Base-by-base conservation (phyloP, 2,888 invertebrate species). In the Pilophorus perplexus region DNA sequence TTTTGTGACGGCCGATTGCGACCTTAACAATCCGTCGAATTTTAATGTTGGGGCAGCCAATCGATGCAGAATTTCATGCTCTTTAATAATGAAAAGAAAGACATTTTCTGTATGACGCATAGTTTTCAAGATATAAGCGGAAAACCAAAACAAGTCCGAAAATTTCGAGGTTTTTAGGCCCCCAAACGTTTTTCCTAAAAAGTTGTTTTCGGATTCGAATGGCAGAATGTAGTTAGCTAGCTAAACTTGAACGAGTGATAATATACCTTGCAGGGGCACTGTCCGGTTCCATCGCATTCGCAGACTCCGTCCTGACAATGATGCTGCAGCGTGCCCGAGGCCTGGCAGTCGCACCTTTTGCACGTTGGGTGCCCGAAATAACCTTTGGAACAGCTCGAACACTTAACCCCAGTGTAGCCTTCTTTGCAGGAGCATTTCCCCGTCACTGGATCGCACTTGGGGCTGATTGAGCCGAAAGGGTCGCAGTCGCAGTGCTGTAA, bases 251-350 rank as follows among this genome's bases (percentile, higher is more conserved):
- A 44, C n/a, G n/a, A n/a, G n/a, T n/a, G n/a, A n/a, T n/a, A n/a
- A n/a, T 22, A 25, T 60, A 89, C 90, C 83, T 93, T 95, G 80
- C 95, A 96, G n/a, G 86, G 86, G 76, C 95, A 96, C 72, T 87
- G 85, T 0, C 95, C 95, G 57, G 78, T 78, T 0, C 84, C 52
- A 72, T 87, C 84, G 73, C 91, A 92, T 79, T 74, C 93, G 93
- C 3, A 83, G 74, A 0, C 83, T 83, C 64, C 98, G 95, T 71
- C 88, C 83, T 3, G 70, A 62, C 74, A 74, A 25, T 72, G 71
- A 8, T 71, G 72, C n/a, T 70, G 69, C 37, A 69, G 73, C 71
- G 87, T 80, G 76, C 96, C 88, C 68, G 82, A 80, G 22, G 80
- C 78, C 72, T 89, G 86, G 74, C 93, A 93, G 67, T 85, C 84